Conservation (phyloP, 2,888 invertebrate species). For the Pseudanteris insignis region DNA sequence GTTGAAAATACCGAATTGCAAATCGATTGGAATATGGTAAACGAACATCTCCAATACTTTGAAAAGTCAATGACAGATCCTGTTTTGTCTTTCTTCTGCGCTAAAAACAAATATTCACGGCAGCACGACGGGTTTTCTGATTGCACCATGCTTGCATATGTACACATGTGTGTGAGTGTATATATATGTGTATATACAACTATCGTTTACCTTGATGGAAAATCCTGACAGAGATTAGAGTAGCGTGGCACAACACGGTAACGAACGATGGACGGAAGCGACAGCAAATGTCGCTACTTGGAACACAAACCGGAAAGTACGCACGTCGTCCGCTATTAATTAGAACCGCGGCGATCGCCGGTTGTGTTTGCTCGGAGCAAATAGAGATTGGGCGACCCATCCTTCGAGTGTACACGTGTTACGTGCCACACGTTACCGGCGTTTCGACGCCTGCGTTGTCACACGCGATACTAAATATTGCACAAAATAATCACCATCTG, state of each 20-base stretch:
- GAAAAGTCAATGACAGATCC: too few relatives aligned
- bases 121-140: too few relatives aligned
- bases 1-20: too few relatives aligned
- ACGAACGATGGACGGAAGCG: conserved; percentile 3
- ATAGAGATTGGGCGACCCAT: conserved; percentile 32
- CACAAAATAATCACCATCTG: conserved; percentile 14
- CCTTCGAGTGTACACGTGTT: conserved; percentile 31
- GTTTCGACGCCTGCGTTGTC: conserved; percentile 3
- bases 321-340: conserved; percentile 31
- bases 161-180: too few relatives aligned
- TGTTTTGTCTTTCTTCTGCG: too few relatives aligned
- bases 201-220: conserved; percentile 22
- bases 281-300: conserved; percentile 29
- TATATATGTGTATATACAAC: too few relatives aligned
- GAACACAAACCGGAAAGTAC: conserved; percentile 9
- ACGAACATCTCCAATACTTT: too few relatives aligned
- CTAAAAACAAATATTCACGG: too few relatives aligned
- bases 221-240: conserved; percentile 12
- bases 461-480: conserved; percentile 18
- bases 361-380: conserved; percentile 29
- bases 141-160: too few relatives aligned
- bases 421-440: conserved; percentile 15
- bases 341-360: conserved; percentile 18
- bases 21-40: too few relatives aligned
- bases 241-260: conserved; percentile 9